phyloP scores from a whole-genome alignment of 2,888 invertebrate genomes.

The Masnerella sp. region DNA sequence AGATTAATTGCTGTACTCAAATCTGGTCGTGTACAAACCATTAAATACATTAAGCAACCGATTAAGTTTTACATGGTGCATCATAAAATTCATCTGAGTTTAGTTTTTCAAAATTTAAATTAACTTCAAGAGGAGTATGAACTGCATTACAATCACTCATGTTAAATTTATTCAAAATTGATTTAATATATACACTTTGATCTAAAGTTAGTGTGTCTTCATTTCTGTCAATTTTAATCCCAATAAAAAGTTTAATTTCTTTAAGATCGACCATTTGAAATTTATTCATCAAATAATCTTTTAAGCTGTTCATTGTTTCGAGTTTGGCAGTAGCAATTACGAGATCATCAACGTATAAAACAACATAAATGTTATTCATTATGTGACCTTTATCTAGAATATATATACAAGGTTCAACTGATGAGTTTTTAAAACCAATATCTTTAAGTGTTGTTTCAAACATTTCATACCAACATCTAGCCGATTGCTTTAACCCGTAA shows the following conservation, averaged over 20 bases:
- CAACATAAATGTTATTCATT: slow-evolving; percentile 41
- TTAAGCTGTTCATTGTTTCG: not conserved
- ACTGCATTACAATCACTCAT: slow-evolving; percentile 10
- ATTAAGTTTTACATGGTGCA: slow-evolving; percentile 25
- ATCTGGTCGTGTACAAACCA: slow-evolving; percentile 36
- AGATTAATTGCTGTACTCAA: slow-evolving; percentile 21
- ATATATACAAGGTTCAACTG: slow-evolving; percentile 47
- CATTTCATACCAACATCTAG: slow-evolving; percentile 34
- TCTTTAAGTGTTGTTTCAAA: slow-evolving; percentile 34
- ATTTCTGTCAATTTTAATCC: too few relatives aligned
- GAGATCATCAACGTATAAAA: slow-evolving; percentile 44
- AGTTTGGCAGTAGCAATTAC: slow-evolving; percentile 2
- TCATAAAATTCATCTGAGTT: not conserved
- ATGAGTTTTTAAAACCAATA: slow-evolving; percentile 46
- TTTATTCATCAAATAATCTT: slow-evolving; percentile 1
- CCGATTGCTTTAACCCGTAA: slow-evolving; percentile 48
- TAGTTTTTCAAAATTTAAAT: slow-evolving; percentile 28
- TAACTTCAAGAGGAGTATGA: slow-evolving; percentile 20
- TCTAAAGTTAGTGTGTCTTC: slow-evolving; percentile 10
- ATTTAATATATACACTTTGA: slow-evolving; percentile 5
- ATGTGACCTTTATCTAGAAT: slow-evolving; percentile 37
- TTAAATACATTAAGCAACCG: slow-evolving; percentile 48
- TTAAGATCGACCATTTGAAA: not conserved
- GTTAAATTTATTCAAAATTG: slow-evolving; percentile 34
- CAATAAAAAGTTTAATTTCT: not conserved